Conservation (phyloP, 2,797 vertebrate genomes). For the Perdix hodgsoniae region DNA sequence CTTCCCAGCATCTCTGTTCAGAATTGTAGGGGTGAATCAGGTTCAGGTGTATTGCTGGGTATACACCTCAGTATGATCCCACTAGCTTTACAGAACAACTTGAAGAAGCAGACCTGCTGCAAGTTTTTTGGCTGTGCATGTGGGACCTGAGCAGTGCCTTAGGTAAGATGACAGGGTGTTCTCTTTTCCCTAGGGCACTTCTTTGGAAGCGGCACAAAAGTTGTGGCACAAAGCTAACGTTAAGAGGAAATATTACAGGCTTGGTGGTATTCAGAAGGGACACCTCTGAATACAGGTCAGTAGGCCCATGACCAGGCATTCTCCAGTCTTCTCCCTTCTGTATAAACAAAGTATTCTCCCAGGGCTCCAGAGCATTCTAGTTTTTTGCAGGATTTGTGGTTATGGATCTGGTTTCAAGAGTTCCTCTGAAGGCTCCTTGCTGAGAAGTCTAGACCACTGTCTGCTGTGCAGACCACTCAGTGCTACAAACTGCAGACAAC, state of each 20-base stretch:
- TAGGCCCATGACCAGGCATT: neutral
- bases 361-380: accelerated
- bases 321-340: neutral
- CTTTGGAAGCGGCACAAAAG: neutral
- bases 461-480: neutral
- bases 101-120: neutral
- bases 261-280: neutral
- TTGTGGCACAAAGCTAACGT: neutral
- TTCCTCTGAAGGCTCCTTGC: neutral
- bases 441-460: neutral
- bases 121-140: neutral
- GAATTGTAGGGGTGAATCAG: neutral
- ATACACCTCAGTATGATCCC: neutral
- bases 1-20: neutral
- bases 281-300: neutral
- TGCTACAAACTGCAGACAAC: neutral
- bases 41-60: neutral
- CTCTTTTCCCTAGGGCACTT: neutral
- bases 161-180: neutral
- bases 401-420: neutral
- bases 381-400: neutral
- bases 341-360: neutral
- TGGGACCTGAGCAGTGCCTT: neutral
- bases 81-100: neutral
- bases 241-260: neutral